Conservation (phyloP, 2,888 invertebrate species). For the Diplolepis rosae region DNA sequence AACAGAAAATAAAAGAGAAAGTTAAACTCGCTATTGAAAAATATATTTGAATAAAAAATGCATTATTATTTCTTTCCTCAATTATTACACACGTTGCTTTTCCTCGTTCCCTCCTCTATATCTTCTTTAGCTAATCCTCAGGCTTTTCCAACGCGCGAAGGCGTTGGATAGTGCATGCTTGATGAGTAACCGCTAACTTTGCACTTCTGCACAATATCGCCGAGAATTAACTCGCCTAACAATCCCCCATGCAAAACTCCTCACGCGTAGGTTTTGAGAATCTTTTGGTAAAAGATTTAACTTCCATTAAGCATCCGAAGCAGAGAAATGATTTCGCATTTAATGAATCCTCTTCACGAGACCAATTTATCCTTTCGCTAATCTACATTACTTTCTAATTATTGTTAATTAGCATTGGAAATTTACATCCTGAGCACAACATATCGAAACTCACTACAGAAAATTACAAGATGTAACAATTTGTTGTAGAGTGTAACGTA, state of each 20-base stretch:
- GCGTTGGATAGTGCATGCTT: slow-evolving; percentile 46
- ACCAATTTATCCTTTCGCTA: background rate
- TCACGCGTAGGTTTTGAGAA: slow-evolving; percentile 11
- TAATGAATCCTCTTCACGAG: slow-evolving; percentile 16
- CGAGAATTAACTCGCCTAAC: slow-evolving; percentile 44
- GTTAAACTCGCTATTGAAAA: slow-evolving; percentile 12
- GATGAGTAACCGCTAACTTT: slow-evolving; percentile 52
- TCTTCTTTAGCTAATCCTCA: slow-evolving; percentile 24
- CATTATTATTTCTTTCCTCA: background rate
- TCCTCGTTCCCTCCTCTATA: slow-evolving; percentile 8
- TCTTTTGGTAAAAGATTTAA: slow-evolving; percentile 49
- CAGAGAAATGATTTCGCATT: background rate
- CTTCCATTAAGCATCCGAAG: slow-evolving; percentile 45
- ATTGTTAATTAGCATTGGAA: too few species aligned
- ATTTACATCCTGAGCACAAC: too few species aligned
- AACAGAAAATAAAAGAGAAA: background rate
- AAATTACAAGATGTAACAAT: too few species aligned
- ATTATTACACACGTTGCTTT: slow-evolving; percentile 12
- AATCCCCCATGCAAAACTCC: background rate
- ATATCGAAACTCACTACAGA: too few species aligned
- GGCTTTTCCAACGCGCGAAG: slow-evolving; percentile 33
- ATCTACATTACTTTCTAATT: background rate
- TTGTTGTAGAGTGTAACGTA: too few species aligned
- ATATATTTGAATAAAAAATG: background rate
- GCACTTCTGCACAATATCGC: slow-evolving; percentile 49